These are phyloP conservation scores for Sphecodes monilicornis DNA, from an alignment of 2,888 invertebrate genomes.

Conservation along the genomic window DNA sequence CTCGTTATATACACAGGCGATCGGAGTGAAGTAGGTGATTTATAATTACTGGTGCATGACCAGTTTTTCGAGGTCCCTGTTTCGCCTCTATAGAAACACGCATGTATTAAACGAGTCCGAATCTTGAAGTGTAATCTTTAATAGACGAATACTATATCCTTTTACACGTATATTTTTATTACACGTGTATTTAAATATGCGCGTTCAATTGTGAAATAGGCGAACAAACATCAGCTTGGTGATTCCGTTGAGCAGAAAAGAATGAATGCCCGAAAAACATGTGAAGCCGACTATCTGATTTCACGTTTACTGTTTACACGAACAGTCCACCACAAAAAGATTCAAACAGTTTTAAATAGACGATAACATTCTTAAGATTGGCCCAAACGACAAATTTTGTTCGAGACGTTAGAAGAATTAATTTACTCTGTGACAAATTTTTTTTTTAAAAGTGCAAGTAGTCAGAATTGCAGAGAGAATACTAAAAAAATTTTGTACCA, in stretches of 20 bases:
- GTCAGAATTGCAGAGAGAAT: no score
- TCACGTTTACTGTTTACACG: not conserved
- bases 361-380: no score
- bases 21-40: not conserved
- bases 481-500: no score
- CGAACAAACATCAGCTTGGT: not conserved
- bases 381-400: no score
- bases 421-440: no score
- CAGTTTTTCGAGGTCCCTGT: not conserved
- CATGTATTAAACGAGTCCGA: not conserved
- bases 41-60: constrained; percentile 13
- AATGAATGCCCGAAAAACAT: not conserved
- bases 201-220: no score
- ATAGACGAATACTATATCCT: not conserved
- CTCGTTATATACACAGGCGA: not conserved
- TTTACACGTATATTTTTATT: not conserved
- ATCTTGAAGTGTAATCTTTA: not conserved
- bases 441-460: no score
- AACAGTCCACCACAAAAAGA: no score
- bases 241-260: not conserved
- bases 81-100: not conserved
- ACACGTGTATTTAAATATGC: not conserved
- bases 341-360: no score
- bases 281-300: not conserved
- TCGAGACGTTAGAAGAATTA: no score